These are phyloP conservation scores for Grapholita molesta DNA, from an alignment of 1,140 invertebrate species.

Conservation along the genomic window DNA sequence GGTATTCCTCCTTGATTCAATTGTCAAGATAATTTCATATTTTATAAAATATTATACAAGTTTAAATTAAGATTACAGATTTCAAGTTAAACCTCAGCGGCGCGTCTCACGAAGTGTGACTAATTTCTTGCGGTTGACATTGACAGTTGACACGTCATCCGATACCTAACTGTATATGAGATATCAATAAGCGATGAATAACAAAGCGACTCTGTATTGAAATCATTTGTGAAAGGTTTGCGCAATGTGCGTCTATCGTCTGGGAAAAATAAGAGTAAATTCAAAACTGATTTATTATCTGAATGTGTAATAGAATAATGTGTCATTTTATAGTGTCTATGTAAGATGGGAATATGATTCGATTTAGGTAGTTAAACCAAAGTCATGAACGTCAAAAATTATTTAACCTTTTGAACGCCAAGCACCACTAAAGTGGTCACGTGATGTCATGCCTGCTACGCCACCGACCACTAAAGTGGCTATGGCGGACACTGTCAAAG, in stretches of 20 bases:
- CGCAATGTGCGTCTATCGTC: not conserved
- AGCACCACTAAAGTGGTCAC: too few relatives aligned
- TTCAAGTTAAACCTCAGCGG: not conserved
- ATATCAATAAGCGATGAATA: conserved; percentile 6
- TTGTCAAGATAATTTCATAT: not conserved
- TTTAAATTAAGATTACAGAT: not conserved
- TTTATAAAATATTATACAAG: not conserved
- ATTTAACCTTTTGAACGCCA: too few relatives aligned
- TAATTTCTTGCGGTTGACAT: conserved; percentile 17
- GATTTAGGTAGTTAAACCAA: too few relatives aligned
- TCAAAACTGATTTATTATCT: too few relatives aligned
- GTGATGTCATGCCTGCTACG: too few relatives aligned
- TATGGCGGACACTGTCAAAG: too few relatives aligned
- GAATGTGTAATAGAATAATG: too few relatives aligned
- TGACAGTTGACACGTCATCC: conserved; percentile 10
- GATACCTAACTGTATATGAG: conserved; percentile 12
- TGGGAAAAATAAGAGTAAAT: not conserved
- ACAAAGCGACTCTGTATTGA: not conserved
- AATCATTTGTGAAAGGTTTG: not conserved
- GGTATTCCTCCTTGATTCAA: too few relatives aligned
- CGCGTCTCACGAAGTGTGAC: conserved; percentile 9
- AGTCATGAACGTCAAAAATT: too few relatives aligned
- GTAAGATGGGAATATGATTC: too few relatives aligned
- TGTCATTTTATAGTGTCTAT: too few relatives aligned
- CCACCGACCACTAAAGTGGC: too few relatives aligned